Evolutionary conservation across 2,797 vertebrate species (phyloP).

Genomic region (Gouania willdenowi): DNA sequence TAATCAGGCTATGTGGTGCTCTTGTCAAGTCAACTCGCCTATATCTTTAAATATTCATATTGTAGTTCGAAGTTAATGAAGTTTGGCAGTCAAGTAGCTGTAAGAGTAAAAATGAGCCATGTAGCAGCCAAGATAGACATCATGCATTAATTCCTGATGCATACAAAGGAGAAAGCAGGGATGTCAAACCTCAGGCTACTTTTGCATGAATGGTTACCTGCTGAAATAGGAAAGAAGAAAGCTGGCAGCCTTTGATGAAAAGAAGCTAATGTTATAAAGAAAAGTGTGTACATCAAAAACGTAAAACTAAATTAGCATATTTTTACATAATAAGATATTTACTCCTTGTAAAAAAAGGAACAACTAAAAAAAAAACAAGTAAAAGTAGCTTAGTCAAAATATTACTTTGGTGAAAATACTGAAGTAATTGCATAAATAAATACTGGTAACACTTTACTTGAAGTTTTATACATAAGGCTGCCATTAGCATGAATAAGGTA

Average conservation of each 20-base stretch:
- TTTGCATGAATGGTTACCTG: slow-evolving; percentile 27
- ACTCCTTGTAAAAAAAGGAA: too few species aligned
- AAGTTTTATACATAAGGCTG: too few species aligned
- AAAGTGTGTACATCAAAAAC: too few species aligned
- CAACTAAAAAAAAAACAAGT: too few species aligned
- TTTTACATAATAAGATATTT: too few species aligned
- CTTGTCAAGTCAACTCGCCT: slow-evolving; percentile 43
- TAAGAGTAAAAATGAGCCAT: slow-evolving; percentile 28
- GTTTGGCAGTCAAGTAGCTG: slow-evolving; percentile 51
- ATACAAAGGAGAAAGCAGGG: slow-evolving; percentile 43
- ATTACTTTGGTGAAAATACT: too few species aligned
- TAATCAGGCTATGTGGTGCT: slow-evolving; percentile 53
- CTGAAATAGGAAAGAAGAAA: slow-evolving; percentile 1
- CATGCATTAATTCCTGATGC: slow-evolving; percentile 43
- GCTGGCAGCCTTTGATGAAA: not conserved
- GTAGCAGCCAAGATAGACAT: slow-evolving; percentile 45
- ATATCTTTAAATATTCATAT: slow-evolving; percentile 62
- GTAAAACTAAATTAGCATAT: too few species aligned
- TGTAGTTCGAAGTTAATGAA: slow-evolving; percentile 62
- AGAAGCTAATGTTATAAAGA: not conserved
- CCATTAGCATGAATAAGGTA: too few species aligned
- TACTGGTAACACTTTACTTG: too few species aligned
- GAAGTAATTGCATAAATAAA: too few species aligned
- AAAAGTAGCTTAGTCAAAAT: too few species aligned
- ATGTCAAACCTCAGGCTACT: slow-evolving; percentile 62